Evolutionary conservation across 2,888 invertebrate species (phyloP).

Genomic region (Cantharis flavilabris): DNA sequence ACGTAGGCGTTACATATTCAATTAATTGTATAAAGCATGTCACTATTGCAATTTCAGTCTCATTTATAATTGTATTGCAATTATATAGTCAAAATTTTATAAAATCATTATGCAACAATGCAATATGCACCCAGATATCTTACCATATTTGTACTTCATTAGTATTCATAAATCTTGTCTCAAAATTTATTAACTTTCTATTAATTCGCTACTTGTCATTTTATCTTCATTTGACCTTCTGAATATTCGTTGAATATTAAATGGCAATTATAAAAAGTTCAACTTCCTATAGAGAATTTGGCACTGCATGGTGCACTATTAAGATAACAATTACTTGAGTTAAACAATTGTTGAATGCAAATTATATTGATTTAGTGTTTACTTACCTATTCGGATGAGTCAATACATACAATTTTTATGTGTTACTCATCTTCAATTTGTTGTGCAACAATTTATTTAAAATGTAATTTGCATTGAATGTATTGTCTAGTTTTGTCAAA

Average conservation of each 20-base stretch:
- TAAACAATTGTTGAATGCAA: constrained; percentile 20
- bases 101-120: background rate
- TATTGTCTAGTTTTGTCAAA: too few relatives aligned
- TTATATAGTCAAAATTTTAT: background rate
- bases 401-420: constrained; percentile 9
- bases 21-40: background rate
- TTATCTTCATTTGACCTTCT: constrained; percentile 1
- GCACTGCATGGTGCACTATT: background rate
- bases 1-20: background rate
- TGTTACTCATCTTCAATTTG: constrained; percentile 7
- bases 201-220: background rate
- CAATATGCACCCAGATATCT: background rate
- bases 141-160: constrained; percentile 2
- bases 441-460: background rate
- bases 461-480: too few relatives aligned
- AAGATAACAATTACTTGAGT: constrained; percentile 14
- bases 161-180: background rate
- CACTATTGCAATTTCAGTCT: background rate
- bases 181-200: constrained; percentile 13
- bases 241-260: background rate
- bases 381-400: constrained; percentile 15
- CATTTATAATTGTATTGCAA: background rate
- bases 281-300: constrained; percentile 11
- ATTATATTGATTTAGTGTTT: constrained; percentile 15
- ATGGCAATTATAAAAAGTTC: constrained; percentile 1